Evolutionary conservation across 2,113 vertebrate genomes (phyloP).

Genomic region (Thinocorus orbignyianus): DNA sequence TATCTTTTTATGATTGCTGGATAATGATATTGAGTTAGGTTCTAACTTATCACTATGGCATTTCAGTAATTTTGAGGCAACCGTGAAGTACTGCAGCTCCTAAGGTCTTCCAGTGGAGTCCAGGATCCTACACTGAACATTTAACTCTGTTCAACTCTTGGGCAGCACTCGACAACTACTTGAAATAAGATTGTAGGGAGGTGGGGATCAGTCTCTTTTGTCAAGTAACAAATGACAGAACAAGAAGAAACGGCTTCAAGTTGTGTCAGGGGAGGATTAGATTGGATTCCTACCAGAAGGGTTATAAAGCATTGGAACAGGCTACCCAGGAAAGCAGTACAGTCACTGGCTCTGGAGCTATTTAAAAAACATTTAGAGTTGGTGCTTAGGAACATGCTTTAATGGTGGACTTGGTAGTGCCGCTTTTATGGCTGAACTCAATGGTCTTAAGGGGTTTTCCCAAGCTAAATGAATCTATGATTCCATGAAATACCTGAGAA

Average conservation of each 20-base stretch:
- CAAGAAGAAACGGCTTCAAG: not conserved
- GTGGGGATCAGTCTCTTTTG: not conserved
- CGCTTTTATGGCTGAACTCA: accelerated
- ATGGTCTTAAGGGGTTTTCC: not conserved
- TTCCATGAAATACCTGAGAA: not conserved
- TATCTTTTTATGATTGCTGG: not conserved
- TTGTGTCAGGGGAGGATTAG: not conserved
- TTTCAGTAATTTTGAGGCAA: not conserved
- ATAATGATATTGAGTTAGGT: not conserved
- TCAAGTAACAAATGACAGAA: not conserved
- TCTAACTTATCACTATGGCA: not conserved
- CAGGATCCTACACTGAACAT: not conserved
- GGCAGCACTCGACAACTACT: accelerated
- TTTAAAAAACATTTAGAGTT: not conserved
- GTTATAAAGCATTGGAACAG: not conserved
- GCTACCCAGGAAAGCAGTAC: not conserved
- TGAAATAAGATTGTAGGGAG: not conserved
- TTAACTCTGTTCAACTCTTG: not conserved
- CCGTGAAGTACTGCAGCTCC: not conserved
- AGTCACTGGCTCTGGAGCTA: not conserved
- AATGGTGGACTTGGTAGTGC: not conserved
- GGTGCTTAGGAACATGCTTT: not conserved
- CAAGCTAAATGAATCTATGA: not conserved
- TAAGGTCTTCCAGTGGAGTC: not conserved
- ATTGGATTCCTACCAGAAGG: not conserved